phyloP scores from a whole-genome alignment of 2,888 invertebrate genomes.

The Rotaria socialis region DNA sequence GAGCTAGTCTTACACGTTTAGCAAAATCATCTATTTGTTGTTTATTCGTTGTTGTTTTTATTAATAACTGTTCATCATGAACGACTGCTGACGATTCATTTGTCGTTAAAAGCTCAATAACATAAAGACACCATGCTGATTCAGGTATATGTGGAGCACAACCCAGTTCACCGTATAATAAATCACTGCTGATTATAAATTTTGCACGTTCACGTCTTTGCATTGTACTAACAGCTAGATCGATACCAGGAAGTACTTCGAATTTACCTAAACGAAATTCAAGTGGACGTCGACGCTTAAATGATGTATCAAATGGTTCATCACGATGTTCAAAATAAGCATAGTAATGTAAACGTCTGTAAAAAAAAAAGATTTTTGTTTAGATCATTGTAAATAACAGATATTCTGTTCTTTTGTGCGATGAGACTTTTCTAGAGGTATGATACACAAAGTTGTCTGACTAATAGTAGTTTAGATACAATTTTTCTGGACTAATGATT shows the following conservation, averaged over 20 bases:
- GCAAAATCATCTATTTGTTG: constrained; percentile 13
- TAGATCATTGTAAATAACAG: too few species aligned
- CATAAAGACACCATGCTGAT: constrained; percentile 41
- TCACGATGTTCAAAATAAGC: constrained; percentile 69
- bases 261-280: constrained; percentile 46
- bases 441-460: too few species aligned
- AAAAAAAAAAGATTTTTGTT: not conserved
- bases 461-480: too few species aligned
- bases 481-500: too few species aligned
- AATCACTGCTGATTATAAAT: constrained; percentile 71
- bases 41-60: not conserved
- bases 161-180: constrained; percentile 73
- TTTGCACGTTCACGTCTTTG: constrained; percentile 72
- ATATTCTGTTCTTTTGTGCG: too few species aligned
- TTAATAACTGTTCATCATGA: constrained; percentile 14
- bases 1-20: constrained; percentile 32
- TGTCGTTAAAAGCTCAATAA: constrained; percentile 33
- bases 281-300: constrained; percentile 60
- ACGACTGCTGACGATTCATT: not conserved
- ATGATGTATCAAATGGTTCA: constrained; percentile 72
- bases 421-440: too few species aligned
- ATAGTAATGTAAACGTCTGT: constrained; percentile 65
- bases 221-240: constrained; percentile 66
- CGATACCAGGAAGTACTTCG: constrained; percentile 49
- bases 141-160: constrained; percentile 75